A percentile compares a stretch with the other conserved stretches of the same genome.
These are phyloP conservation scores for Echinometra lucunter DNA, from an alignment of 53 echinoderm and acorn worm species.

Conservation along the genomic window DNA sequence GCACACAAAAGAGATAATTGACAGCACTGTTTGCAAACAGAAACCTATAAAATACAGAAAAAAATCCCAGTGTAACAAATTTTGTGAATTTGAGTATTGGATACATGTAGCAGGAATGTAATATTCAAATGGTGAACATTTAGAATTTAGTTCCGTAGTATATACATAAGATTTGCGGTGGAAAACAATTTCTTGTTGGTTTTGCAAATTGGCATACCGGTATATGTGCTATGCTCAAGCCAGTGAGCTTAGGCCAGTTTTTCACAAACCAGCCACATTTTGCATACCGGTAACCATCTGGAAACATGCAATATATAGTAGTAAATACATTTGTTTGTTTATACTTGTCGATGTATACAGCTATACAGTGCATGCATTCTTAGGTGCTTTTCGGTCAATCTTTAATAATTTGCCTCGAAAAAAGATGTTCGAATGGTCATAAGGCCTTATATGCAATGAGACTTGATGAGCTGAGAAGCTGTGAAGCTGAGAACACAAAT, in stretches of 20 bases:
- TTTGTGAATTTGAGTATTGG: background rate
- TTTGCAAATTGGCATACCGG: too few relatives aligned
- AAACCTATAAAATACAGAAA: background rate
- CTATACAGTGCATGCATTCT: background rate
- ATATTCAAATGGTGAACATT: too few relatives aligned
- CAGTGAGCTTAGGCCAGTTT: too few relatives aligned
- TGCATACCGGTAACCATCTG: too few relatives aligned
- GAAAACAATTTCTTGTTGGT: too few relatives aligned
- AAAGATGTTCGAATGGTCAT: background rate
- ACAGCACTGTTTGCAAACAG: background rate
- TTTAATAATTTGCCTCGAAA: too few relatives aligned
- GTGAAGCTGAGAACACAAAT: background rate
- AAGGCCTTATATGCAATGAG: background rate
- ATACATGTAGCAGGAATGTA: too few relatives aligned
- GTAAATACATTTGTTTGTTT: background rate
- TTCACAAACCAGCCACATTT: too few relatives aligned
- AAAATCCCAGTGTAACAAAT: background rate
- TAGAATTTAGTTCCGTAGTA: too few relatives aligned
- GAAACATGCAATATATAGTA: too few relatives aligned
- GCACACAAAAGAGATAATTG: background rate
- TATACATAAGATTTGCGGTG: too few relatives aligned
- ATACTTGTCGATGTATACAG: background rate
- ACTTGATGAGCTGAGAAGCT: slow-evolving; percentile 28
- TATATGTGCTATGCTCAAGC: too few relatives aligned
- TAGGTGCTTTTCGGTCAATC: background rate